Evolutionary conservation across 2,113 vertebrate genomes (phyloP).

Genomic region (human): DNA sequence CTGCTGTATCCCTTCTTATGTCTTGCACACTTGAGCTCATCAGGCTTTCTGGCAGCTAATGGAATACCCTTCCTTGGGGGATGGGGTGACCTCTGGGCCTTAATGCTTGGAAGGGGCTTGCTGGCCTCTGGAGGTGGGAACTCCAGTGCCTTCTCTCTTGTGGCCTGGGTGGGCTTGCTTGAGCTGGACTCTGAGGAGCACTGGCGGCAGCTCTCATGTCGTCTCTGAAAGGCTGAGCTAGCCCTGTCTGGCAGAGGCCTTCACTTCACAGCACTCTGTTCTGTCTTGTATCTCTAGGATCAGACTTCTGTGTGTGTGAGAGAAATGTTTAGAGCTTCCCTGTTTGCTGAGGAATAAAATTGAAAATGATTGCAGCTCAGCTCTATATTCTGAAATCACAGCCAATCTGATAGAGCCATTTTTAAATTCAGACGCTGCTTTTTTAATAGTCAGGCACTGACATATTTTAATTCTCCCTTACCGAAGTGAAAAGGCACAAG

Average conservation of each 20-base stretch:
- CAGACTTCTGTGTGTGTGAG: background rate
- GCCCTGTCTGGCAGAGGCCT: background rate
- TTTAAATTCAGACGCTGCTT: background rate
- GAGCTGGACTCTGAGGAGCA: background rate
- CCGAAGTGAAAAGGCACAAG: background rate
- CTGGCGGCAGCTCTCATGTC: background rate
- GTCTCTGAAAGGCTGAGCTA: background rate
- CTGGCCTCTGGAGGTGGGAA: background rate
- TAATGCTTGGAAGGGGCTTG: background rate
- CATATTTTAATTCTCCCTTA: background rate
- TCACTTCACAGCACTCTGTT: background rate
- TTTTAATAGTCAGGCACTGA: background rate
- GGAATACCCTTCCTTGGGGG: background rate
- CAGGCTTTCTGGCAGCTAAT: background rate
- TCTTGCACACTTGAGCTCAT: background rate
- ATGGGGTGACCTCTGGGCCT: background rate
- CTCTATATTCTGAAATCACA: constrained; percentile 45
- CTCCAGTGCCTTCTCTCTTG: background rate
- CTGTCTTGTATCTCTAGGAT: background rate
- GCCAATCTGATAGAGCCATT: background rate
- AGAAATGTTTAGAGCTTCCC: background rate
- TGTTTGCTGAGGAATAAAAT: constrained; percentile 31
- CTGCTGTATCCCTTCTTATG: background rate
- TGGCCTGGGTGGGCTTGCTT: background rate
- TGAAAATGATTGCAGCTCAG: background rate